Evolutionary conservation across 1,140 invertebrate species (phyloP).

Genomic region (Brachionus sp.): DNA sequence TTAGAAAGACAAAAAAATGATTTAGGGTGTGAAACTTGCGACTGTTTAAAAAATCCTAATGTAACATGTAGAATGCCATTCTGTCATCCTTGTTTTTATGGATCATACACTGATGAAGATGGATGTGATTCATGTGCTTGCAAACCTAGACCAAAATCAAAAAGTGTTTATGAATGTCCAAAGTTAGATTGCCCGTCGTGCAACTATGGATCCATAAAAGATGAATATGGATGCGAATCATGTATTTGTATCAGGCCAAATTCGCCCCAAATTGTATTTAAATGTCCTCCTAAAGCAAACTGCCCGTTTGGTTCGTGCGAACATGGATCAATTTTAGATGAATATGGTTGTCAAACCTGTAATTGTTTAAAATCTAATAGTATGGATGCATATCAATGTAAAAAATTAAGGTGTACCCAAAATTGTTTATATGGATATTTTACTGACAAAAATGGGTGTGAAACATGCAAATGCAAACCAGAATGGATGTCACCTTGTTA

Average conservation of each 20-base stretch:
- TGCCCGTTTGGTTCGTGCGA: constrained; percentile 37
- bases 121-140: constrained; percentile 42
- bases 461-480: constrained; percentile 35
- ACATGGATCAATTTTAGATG: constrained; percentile 28
- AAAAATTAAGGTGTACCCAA: background rate
- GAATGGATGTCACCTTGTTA: constrained; percentile 22
- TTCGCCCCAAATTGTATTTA: background rate
- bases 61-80: background rate
- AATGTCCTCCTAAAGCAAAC: background rate
- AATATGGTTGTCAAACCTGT: constrained; percentile 34
- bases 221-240: constrained; percentile 44
- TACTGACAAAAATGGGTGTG: constrained; percentile 32
- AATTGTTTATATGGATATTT: constrained; percentile 22
- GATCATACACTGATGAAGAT: constrained; percentile 39
- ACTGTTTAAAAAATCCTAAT: constrained; percentile 7
- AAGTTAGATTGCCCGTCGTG: constrained; percentile 26
- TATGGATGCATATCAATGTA: background rate
- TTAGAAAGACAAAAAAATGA: background rate
- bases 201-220: constrained; percentile 41
- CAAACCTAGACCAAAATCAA: constrained; percentile 12
- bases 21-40: constrained; percentile 23
- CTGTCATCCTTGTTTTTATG: constrained; percentile 46
- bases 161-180: constrained; percentile 22
- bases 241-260: constrained; percentile 45
- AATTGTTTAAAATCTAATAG: constrained; percentile 23